Evolutionary conservation across 2,113 vertebrate species (phyloP).

Genomic region (Callaeas wilsoni): DNA sequence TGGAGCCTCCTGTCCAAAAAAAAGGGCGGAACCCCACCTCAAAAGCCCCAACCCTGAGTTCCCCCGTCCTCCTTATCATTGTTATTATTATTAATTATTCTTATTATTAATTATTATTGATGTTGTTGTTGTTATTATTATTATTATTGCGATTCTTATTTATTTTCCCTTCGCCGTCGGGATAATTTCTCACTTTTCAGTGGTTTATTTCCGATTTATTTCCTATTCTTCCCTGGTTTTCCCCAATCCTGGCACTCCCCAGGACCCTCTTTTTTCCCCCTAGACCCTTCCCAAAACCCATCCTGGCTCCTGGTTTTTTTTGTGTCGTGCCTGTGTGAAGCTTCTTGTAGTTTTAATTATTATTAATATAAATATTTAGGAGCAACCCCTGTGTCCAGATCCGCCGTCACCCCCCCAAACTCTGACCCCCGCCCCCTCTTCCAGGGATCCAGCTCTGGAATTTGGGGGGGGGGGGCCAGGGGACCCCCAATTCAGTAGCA

Average conservation of each 20-base stretch:
- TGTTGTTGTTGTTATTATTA: not conserved
- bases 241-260: not conserved
- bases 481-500: not conserved
- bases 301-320: not conserved
- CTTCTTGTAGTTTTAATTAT: conserved; percentile 90
- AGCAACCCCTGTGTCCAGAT: not conserved
- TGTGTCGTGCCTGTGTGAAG: conserved; percentile 76
- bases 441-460: not conserved
- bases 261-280: conserved; percentile 46
- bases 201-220: not conserved
- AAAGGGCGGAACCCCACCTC: not conserved
- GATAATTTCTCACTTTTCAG: not conserved
- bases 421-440: not conserved
- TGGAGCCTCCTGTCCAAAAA: not conserved
- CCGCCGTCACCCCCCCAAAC: not conserved
- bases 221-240: not conserved
- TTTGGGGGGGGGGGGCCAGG: not conserved
- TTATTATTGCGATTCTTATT: not conserved
- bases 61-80: not conserved
- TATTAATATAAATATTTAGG: conserved; percentile 91
- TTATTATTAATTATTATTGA: not conserved
- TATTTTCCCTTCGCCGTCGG: conserved; percentile 56
- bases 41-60: not conserved
- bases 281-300: not conserved
- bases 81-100: not conserved